Conservation (phyloP, 1,140 invertebrate species). For the Polypedilum vanderplanki region DNA sequence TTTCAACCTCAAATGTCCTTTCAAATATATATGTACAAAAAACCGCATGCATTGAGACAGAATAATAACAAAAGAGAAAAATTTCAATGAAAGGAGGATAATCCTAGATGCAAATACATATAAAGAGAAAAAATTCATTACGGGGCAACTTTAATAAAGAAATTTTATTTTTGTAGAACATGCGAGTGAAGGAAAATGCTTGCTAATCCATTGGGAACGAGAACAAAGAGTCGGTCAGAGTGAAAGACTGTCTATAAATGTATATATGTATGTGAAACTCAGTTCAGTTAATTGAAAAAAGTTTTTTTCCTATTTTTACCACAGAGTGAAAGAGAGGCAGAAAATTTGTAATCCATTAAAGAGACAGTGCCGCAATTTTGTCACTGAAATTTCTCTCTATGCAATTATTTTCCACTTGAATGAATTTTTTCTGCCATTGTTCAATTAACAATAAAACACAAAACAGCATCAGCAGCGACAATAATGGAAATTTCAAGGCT, state of each 20-base stretch:
- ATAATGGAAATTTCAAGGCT: background rate
- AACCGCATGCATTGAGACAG: background rate
- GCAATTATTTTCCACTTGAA: conserved; percentile 22
- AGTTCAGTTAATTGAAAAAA: conserved; percentile 21
- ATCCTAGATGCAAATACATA: conserved; percentile 25
- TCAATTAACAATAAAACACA: background rate
- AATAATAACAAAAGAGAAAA: background rate
- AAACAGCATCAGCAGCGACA: too few relatives aligned
- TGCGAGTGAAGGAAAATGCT: background rate
- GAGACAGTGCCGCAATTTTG: conserved; percentile 14
- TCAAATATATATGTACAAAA: too few relatives aligned
- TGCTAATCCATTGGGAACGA: conserved; percentile 19
- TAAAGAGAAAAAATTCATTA: conserved; percentile 12
- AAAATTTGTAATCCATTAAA: conserved; percentile 25
- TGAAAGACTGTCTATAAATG: background rate
- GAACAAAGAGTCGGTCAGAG: conserved; percentile 9
- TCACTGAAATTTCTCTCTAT: conserved; percentile 4
- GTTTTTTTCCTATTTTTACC: background rate
- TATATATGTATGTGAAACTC: background rate
- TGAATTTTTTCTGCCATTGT: background rate
- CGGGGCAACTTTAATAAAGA: conserved; percentile 15
- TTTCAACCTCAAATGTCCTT: background rate
- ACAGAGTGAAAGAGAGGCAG: background rate
- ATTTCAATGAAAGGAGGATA: conserved; percentile 22
- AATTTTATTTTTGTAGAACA: background rate